A percentile compares a stretch with the other conserved stretches of the same genome.
These are phyloP conservation scores for Polyommatus icarus DNA, from an alignment of 2,888 invertebrate genomes.

Conservation along the genomic window DNA sequence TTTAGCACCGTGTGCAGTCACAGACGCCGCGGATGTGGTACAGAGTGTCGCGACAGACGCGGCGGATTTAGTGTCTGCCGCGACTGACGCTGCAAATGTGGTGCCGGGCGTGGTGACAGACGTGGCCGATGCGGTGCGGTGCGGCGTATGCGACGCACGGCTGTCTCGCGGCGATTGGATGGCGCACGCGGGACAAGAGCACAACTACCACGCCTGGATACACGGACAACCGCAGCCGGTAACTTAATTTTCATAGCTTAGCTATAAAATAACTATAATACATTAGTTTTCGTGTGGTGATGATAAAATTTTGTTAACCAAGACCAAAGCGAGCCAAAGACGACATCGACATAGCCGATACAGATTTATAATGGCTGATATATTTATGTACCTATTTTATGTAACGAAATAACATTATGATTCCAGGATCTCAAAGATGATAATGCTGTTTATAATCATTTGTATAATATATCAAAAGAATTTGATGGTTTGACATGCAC, in stretches of 20 bases:
- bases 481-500: conserved; percentile 45
- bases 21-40: no score
- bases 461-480: conserved; percentile 45
- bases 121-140: conserved; percentile 32
- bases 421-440: conserved; percentile 45
- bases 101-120: not conserved
- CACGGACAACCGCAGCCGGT: conserved; percentile 47
- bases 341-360: no score
- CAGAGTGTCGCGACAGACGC: not conserved
- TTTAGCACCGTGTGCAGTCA: not conserved
- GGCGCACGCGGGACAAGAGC: conserved; percentile 49
- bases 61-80: not conserved
- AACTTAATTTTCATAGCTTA: conserved; percentile 28
- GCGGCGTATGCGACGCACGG: conserved; percentile 44
- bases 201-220: conserved; percentile 54
- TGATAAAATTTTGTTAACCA: not conserved
- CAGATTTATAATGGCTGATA: no score
- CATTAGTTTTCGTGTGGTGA: not conserved
- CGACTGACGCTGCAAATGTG: not conserved
- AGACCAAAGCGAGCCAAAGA: not conserved
- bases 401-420: no score
- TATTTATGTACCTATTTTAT: no score
- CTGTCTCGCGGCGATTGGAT: conserved; percentile 43
- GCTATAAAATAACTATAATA: not conserved
- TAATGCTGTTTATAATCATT: conserved; percentile 46